A percentile compares a stretch with the other conserved stretches of the same genome.
These are phyloP conservation scores for Eurypyga helias DNA, from an alignment of 2,113 vertebrate genomes.

Conservation along the genomic window DNA sequence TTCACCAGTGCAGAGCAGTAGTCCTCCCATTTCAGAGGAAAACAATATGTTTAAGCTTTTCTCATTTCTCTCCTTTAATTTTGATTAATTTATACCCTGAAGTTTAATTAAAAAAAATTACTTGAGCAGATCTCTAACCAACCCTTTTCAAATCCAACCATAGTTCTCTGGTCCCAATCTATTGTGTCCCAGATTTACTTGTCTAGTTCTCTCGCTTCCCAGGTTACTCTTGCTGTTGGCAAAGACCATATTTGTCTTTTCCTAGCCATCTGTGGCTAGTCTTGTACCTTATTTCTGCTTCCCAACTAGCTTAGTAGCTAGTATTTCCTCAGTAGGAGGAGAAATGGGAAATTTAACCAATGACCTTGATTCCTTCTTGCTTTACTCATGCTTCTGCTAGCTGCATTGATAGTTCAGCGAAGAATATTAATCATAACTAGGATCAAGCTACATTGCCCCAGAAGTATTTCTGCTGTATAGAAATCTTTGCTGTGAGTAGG, in stretches of 20 bases:
- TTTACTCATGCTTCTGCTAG: background rate
- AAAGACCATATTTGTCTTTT: background rate
- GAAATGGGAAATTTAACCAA: background rate
- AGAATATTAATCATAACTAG: no score
- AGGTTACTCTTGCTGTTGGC: background rate
- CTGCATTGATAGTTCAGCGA: background rate
- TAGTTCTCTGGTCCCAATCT: background rate
- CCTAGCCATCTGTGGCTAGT: background rate
- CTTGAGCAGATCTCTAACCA: background rate
- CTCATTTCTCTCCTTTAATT: background rate
- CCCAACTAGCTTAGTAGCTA: background rate
- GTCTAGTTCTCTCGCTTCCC: background rate
- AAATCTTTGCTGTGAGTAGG: background rate
- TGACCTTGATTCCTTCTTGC: background rate
- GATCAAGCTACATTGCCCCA: background rate
- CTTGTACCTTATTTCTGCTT: background rate
- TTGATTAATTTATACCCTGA: background rate
- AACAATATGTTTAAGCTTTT: background rate
- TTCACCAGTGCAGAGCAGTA: background rate
- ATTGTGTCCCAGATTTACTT: background rate
- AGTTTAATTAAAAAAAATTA: background rate
- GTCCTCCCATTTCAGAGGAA: background rate
- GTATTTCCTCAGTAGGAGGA: background rate
- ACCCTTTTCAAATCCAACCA: background rate
- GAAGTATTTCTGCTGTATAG: background rate